These are phyloP conservation scores for Gobius niger DNA, from an alignment of 2,113 vertebrate genomes.

Conservation along the genomic window DNA sequence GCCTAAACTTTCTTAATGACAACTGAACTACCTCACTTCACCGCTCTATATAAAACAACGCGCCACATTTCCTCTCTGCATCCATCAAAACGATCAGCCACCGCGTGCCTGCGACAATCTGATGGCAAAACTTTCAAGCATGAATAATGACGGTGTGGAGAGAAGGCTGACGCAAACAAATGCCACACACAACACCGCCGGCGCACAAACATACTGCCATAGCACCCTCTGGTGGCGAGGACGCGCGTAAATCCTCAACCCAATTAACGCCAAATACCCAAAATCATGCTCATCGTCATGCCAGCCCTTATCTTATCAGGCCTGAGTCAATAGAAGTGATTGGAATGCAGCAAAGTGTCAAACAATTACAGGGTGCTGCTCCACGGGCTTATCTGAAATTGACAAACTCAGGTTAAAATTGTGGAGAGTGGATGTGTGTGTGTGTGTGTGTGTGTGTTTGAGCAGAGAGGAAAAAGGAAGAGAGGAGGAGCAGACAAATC, in stretches of 20 bases:
- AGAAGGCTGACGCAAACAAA: neutral
- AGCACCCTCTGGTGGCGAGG: conserved; percentile 57
- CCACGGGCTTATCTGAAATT: conserved; percentile 22
- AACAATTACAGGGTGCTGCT: conserved; percentile 33
- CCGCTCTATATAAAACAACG: conserved; percentile 5
- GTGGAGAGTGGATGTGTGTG: conserved; percentile 2
- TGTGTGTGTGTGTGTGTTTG: neutral
- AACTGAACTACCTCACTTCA: conserved; percentile 20
- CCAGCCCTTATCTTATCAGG: conserved; percentile 20
- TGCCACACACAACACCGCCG: neutral
- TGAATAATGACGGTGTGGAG: neutral
- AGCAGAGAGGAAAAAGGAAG: neutral
- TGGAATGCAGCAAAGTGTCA: conserved; percentile 37
- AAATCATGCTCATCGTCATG: conserved; percentile 22
- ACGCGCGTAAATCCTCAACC: neutral
- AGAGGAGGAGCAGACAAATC: neutral
- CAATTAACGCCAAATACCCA: conserved; percentile 8
- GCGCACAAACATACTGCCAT: conserved; percentile 1
- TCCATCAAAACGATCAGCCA: neutral
- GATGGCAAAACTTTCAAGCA: neutral
- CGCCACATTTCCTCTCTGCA: conserved; percentile 19
- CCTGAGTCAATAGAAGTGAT: conserved; percentile 35
- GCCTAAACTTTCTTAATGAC: conserved; percentile 6
- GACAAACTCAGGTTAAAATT: conserved; percentile 12
- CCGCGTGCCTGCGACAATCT: conserved; percentile 2